Percentiles rank a stretch among this genome's conserved stretches.
phyloP scores from a whole-genome alignment of 2,888 invertebrate genomes.

The Standfussiana lucernea region DNA sequence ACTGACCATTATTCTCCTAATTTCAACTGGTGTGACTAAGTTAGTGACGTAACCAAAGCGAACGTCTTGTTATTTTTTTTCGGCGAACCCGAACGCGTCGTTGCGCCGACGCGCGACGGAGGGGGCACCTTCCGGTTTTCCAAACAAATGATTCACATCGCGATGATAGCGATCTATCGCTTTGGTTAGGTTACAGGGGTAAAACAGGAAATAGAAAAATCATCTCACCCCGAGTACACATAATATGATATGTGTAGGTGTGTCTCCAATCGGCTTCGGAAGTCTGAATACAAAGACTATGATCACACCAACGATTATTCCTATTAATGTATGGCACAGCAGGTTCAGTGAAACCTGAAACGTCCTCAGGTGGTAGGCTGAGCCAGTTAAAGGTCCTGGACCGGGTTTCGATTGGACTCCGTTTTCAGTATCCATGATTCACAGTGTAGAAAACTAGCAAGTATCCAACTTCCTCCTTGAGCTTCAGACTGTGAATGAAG shows the following conservation, averaged over 20 bases:
- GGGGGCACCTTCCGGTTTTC: background rate
- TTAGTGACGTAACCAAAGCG: background rate
- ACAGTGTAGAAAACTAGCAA: slow-evolving; percentile 18
- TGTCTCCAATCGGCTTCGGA: slow-evolving; percentile 74
- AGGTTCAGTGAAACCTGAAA: slow-evolving; percentile 77
- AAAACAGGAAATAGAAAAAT: slow-evolving; percentile 11
- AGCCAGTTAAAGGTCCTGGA: slow-evolving; percentile 2
- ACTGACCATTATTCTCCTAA: background rate
- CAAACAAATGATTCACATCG: background rate
- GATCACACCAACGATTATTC: slow-evolving; percentile 75
- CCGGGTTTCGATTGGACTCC: slow-evolving; percentile 1
- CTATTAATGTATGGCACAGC: slow-evolving; percentile 80
- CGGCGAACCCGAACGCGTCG: background rate
- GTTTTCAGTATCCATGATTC: slow-evolving; percentile 52
- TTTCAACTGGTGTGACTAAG: background rate
- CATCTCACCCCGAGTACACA: slow-evolving; percentile 86
- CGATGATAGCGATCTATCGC: background rate
- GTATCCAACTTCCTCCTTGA: slow-evolving; percentile 20
- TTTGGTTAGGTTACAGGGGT: background rate
- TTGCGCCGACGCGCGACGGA: background rate
- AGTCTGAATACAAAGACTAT: slow-evolving; percentile 75
- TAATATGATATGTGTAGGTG: slow-evolving; percentile 77
- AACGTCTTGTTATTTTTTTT: background rate
- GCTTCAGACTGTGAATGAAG: slow-evolving; percentile 46
- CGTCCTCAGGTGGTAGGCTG: slow-evolving; percentile 68